Percentiles rank a stretch among this genome's conserved stretches.
phyloP scores from a whole-genome alignment of 2,888 invertebrate genomes.

The Hanleya hanleyi region DNA sequence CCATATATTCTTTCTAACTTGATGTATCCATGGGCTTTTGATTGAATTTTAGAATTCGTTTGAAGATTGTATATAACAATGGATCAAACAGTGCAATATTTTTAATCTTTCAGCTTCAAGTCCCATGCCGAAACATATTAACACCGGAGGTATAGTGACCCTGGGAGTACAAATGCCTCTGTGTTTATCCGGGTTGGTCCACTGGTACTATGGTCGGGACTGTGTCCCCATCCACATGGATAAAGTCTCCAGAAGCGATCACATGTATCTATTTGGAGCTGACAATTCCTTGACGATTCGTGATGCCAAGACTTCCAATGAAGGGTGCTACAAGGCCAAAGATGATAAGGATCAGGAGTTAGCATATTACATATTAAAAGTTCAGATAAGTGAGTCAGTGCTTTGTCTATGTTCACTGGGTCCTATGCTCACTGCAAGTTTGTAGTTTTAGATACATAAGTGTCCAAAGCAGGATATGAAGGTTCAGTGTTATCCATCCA shows the following conservation, averaged over 20 bases:
- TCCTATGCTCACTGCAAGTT: no score
- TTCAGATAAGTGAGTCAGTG: conserved; percentile 45
- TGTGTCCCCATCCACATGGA: conserved; percentile 35
- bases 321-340: conserved; percentile 41
- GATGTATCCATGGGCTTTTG: no score
- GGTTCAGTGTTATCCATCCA: no score
- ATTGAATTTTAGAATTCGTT: no score
- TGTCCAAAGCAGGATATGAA: no score
- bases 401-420: no score
- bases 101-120: background rate
- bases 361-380: conserved; percentile 38
- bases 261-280: conserved; percentile 42
- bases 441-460: no score
- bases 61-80: no score
- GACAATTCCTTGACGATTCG: conserved; percentile 49
- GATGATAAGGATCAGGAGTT: conserved; percentile 37
- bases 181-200: conserved; percentile 36
- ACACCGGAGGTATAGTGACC: background rate
- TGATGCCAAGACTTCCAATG: conserved; percentile 38
- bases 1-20: no score
- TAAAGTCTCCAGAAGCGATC: conserved; percentile 28
- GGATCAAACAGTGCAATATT: no score
- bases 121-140: background rate
- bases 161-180: background rate
- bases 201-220: conserved; percentile 24